Evolutionary conservation across 2,797 vertebrate species (phyloP).

Genomic region (Centropyge bicolor): DNA sequence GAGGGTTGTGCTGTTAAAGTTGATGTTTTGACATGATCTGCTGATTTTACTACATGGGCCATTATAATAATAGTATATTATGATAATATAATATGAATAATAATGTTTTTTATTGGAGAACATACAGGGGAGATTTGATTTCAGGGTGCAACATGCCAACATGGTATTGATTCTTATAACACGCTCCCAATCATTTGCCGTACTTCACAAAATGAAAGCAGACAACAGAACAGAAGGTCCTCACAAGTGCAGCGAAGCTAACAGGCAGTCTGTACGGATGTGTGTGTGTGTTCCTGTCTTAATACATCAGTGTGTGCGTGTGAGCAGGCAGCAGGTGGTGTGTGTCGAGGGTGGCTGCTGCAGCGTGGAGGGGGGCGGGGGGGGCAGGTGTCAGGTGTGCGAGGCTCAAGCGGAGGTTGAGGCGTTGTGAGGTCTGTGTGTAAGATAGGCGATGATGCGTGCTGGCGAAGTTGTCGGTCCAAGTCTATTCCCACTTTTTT

Average conservation of each 20-base stretch:
- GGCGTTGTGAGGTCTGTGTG: slow-evolving; percentile 44
- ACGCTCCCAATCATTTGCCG: neutral
- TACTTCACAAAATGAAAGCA: neutral
- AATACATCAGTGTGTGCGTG: slow-evolving; percentile 30
- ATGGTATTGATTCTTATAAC: neutral
- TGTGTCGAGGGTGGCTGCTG: slow-evolving; percentile 40
- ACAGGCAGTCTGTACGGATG: neutral
- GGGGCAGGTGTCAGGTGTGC: slow-evolving; percentile 51
- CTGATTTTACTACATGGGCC: no score
- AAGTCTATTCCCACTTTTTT: slow-evolving; percentile 43
- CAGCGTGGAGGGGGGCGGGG: no score
- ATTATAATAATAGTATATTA: no score
- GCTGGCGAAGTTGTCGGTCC: slow-evolving; percentile 50
- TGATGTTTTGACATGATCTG: no score
- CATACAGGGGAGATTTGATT: neutral
- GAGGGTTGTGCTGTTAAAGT: no score
- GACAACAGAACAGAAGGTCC: neutral
- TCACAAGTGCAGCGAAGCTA: slow-evolving; percentile 3
- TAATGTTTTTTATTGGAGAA: neutral
- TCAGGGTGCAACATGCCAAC: neutral
- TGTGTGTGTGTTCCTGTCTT: slow-evolving; percentile 32
- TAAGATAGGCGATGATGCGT: slow-evolving; percentile 53
- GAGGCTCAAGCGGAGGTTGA: slow-evolving; percentile 44
- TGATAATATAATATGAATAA: no score
- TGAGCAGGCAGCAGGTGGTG: slow-evolving; percentile 71